Conservation (phyloP, 1,140 invertebrate species). For the Calycopis cecrops region DNA sequence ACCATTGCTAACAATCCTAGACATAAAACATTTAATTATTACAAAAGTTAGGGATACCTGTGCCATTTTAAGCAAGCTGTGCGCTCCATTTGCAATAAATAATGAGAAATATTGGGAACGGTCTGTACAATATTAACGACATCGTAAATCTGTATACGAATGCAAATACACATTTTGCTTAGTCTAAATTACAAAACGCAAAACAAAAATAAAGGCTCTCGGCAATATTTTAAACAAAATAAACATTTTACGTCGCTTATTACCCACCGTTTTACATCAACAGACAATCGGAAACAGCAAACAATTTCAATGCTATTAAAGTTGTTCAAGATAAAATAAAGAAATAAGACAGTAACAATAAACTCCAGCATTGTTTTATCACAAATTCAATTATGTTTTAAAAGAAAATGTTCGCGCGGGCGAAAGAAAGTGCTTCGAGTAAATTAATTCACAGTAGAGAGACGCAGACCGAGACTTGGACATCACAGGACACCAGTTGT, state of each 20-base stretch:
- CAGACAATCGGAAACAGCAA: background rate
- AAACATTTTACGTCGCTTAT: no score
- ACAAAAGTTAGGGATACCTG: background rate
- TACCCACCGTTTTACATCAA: background rate
- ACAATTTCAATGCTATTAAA: conserved; percentile 1
- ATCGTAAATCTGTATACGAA: no score
- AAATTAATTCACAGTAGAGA: conserved; percentile 2
- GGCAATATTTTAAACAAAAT: no score
- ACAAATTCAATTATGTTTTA: conserved; percentile 8
- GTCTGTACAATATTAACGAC: no score
- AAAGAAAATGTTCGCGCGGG: conserved; percentile 2
- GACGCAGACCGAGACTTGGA: background rate
- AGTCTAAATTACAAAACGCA: no score
- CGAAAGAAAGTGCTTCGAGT: conserved; percentile 2
- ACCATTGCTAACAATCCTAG: background rate
- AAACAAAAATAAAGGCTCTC: no score
- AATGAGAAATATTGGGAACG: no score
- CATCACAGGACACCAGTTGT: background rate
- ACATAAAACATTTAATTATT: conserved; percentile 1
- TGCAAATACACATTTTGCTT: no score
- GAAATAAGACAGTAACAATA: conserved; percentile 5
- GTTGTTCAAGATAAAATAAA: background rate
- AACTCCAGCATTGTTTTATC: conserved; percentile 5
- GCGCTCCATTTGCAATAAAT: no score
- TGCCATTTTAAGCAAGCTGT: no score